Evolutionary conservation across 2,113 vertebrate species (phyloP).

Genomic region (Stegastes partitus): DNA sequence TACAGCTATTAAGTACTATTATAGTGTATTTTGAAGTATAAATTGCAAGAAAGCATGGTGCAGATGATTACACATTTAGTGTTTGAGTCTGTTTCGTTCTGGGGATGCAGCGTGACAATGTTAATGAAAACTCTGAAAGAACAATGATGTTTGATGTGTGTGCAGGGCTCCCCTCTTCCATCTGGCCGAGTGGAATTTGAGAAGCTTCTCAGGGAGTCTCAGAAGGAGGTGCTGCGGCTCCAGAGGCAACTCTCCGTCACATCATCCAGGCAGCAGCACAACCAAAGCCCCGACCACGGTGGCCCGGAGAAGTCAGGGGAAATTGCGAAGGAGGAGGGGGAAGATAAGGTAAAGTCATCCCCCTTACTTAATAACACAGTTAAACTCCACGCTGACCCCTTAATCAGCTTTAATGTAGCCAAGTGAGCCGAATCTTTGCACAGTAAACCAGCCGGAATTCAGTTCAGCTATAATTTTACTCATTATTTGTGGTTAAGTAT

Average conservation of each 20-base stretch:
- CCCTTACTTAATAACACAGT: neutral
- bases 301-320: slow-evolving; percentile 41
- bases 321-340: slow-evolving; percentile 23
- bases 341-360: slow-evolving; percentile 60
- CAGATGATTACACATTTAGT: too few species aligned
- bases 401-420: neutral
- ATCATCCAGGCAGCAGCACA: slow-evolving; percentile 66
- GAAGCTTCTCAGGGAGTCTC: slow-evolving; percentile 92
- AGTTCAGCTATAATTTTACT: neutral
- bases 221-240: slow-evolving; percentile 94
- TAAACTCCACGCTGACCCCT: slow-evolving; percentile 31
- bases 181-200: slow-evolving; percentile 87
- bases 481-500: too few species aligned
- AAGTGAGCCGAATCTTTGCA: neutral
- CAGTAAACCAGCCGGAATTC: slow-evolving; percentile 5
- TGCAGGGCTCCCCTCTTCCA: slow-evolving; percentile 76
- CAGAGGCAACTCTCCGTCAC: slow-evolving; percentile 94
- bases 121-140: neutral
- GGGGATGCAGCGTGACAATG: neutral
- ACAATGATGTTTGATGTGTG: neutral
- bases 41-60: too few species aligned
- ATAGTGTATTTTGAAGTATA: neutral
- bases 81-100: too few species aligned
- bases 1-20: neutral
- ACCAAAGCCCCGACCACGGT: slow-evolving; percentile 25